Evolutionary conservation across 2,888 invertebrate genomes (phyloP), one percentile per base, ranked within the genome.

Genomic region (Latrodectus elegans): DNA sequence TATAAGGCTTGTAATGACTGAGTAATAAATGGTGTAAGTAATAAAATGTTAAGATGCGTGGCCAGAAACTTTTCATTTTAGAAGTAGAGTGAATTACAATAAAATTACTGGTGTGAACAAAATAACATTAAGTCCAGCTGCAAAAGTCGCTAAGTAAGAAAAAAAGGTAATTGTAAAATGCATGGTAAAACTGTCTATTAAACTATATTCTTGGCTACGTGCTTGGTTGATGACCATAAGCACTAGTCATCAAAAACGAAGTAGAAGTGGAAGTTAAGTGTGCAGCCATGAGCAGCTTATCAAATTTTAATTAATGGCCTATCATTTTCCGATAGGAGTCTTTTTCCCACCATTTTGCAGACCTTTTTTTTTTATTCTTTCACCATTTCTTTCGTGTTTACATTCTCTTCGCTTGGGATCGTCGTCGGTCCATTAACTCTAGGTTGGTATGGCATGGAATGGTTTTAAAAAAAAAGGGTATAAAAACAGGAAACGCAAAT

Each of bases 401-500:
- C 53, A 65, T 73, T 73, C 60, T 67, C n/a, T 74, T 22, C 12
- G 81, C 9, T 52, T 55, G 79, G 71, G 49, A n/a, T 9, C 71
- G 8, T 55, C 38, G 53, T 51, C 53, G 65, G 67, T 73, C 67
- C 73, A 81, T 81, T 81, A 74, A 74, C 74, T 14, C 9, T 17
- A 17, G 8, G 67, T 51, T 38, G 49, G 65, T 12, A 77, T 77
- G 65, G 64, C 60, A 67, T 10, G 55, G 60, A 49, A 65, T 60
- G 71, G 49, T 52, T 12, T 22, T n/a, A 22, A 51, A 52, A 53
- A 73, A 52, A 52, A 14, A 52, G 52, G 53, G 17, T 53, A 52
- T 51, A 11, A 52, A 77, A 70, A 67, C 81, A 81, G 81, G 81
- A 81, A 81, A 81, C 74, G 73, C 81, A 81, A 81, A 74, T 65